Conservation (phyloP, 2,888 invertebrate species). For the Eremobia ochroleuca region DNA sequence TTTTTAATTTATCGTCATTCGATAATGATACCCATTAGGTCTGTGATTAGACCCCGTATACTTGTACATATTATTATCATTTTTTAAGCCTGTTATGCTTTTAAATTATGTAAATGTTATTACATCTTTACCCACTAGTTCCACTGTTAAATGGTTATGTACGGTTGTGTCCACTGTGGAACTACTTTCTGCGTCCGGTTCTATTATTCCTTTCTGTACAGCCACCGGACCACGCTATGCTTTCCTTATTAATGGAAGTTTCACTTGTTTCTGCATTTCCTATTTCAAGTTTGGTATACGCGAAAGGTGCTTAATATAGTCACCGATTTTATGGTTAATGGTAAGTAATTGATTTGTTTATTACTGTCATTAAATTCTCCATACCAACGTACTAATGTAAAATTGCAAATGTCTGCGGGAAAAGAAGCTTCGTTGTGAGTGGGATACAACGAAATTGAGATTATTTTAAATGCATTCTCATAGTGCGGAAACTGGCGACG, state of each 20-base stretch:
- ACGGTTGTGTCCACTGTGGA: background rate
- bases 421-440: background rate
- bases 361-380: background rate
- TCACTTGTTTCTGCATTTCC: constrained; percentile 40
- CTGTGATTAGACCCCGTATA: no score
- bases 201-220: constrained; percentile 30
- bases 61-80: no score
- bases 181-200: constrained; percentile 41
- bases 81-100: no score
- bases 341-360: background rate
- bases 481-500: background rate
- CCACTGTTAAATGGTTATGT: background rate
- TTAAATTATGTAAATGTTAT: no score
- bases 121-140: background rate
- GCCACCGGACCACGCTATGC: background rate
- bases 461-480: background rate
- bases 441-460: background rate
- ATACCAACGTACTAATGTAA: background rate
- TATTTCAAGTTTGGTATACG: constrained; percentile 6
- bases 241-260: constrained; percentile 40
- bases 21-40: no score
- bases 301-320: background rate
- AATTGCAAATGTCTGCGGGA: background rate
- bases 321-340: background rate
- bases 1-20: no score